phyloP scores from a whole-genome alignment of 2,113 vertebrate species.

The Entomyzon cyanotis region DNA sequence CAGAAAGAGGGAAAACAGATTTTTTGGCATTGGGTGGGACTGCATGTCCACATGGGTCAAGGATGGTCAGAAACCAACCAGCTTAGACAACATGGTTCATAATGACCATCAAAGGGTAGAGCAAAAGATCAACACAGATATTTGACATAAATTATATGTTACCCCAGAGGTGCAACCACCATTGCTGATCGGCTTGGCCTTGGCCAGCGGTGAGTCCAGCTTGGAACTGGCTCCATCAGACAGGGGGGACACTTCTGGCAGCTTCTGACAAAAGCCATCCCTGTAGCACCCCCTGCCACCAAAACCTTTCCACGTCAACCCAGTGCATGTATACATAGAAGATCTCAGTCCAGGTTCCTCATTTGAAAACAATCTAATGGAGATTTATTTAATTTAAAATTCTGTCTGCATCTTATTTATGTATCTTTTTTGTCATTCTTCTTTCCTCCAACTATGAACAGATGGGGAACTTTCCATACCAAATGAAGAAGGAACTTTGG shows the following conservation, averaged over 20 bases:
- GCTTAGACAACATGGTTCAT: background rate
- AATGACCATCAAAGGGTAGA: background rate
- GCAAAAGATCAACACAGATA: background rate
- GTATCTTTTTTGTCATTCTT: background rate
- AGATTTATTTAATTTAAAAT: background rate
- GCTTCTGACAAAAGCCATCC: background rate
- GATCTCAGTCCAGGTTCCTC: background rate
- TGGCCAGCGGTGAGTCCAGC: background rate
- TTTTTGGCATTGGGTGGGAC: background rate
- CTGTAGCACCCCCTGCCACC: background rate
- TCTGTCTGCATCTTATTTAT: background rate
- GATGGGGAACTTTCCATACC: constrained; percentile 80
- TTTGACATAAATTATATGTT: background rate
- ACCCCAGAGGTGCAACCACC: background rate
- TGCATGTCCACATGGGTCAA: background rate
- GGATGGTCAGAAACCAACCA: background rate
- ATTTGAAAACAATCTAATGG: background rate
- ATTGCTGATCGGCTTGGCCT: background rate
- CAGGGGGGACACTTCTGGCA: background rate
- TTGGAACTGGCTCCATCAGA: background rate
- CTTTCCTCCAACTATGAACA: constrained; percentile 49
- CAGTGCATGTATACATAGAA: background rate
- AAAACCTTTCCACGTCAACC: background rate
- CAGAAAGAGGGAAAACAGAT: background rate
- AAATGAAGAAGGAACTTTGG: constrained; percentile 86